Percentiles rank a stretch among this genome's conserved stretches.
phyloP scores from a whole-genome alignment of 2,113 vertebrate genomes.

The Sakesphorus luctuosus region DNA sequence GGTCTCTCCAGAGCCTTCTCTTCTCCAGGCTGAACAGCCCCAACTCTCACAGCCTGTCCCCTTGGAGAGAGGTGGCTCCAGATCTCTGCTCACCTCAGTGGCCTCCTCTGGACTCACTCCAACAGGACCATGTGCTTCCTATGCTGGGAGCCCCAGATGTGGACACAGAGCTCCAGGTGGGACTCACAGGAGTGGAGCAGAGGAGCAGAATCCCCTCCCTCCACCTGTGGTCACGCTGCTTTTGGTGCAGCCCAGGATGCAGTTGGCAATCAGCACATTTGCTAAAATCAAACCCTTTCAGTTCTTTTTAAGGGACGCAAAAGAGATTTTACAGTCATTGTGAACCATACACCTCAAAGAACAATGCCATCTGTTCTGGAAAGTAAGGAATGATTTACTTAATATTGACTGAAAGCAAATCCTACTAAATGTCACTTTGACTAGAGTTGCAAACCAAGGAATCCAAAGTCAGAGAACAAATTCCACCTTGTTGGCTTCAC shows the following conservation, averaged over 20 bases:
- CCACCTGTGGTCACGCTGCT: rapidly evolving
- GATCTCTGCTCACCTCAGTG: not conserved
- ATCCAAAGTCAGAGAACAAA: not conserved
- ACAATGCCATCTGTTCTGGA: not conserved
- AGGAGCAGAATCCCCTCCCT: not conserved
- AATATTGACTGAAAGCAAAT: not conserved
- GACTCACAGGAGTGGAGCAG: not conserved
- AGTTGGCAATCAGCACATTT: not conserved
- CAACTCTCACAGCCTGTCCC: not conserved
- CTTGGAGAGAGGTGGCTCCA: not conserved
- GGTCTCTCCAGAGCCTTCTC: not conserved
- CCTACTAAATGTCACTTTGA: not conserved
- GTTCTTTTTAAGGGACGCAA: not conserved
- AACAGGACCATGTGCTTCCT: not conserved
- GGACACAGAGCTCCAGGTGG: not conserved
- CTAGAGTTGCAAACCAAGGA: not conserved
- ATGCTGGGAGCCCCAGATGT: not conserved
- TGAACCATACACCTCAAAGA: not conserved
- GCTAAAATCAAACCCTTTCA: not conserved
- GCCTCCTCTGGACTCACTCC: not conserved
- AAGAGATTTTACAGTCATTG: not conserved
- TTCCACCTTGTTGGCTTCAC: not conserved
- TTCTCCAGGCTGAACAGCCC: too few relatives aligned
- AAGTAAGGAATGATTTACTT: not conserved
- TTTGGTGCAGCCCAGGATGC: not conserved